A percentile compares a stretch with the other conserved stretches of the same genome.
These are phyloP conservation scores for Monomorium pharaonis DNA, from an alignment of 1,140 invertebrate genomes.

Conservation along the genomic window DNA sequence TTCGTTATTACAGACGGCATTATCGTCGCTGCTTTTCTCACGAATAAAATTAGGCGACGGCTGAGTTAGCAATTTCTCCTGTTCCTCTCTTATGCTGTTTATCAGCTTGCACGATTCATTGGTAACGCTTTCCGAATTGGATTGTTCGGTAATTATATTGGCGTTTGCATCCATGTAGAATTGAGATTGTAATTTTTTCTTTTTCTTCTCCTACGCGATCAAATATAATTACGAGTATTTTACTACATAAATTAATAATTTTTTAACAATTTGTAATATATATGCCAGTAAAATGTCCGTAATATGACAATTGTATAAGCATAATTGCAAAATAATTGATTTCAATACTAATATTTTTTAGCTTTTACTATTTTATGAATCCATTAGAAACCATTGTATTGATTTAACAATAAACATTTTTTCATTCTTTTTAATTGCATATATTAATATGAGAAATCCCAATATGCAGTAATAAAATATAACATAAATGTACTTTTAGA, in stretches of 20 bases:
- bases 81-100: slow-evolving; percentile 47
- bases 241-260: background rate
- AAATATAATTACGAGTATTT: background rate
- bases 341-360: background rate
- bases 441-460: too few species aligned
- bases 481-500: background rate
- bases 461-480: too few species aligned
- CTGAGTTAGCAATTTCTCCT: slow-evolving; percentile 27
- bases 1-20: background rate
- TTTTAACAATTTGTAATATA: background rate
- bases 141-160: slow-evolving; percentile 55
- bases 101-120: slow-evolving; percentile 65
- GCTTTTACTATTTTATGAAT: background rate
- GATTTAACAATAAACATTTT: background rate
- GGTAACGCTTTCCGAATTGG: slow-evolving; percentile 34
- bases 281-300: background rate
- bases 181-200: slow-evolving; percentile 8
- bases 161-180: slow-evolving; percentile 27
- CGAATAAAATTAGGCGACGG: background rate
- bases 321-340: background rate
- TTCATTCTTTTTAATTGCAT: background rate
- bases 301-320: background rate
- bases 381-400: background rate
- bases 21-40: background rate
- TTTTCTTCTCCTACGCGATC: background rate